Conservation (phyloP, 2,888 invertebrate species). For the Candidula unifasciata region DNA sequence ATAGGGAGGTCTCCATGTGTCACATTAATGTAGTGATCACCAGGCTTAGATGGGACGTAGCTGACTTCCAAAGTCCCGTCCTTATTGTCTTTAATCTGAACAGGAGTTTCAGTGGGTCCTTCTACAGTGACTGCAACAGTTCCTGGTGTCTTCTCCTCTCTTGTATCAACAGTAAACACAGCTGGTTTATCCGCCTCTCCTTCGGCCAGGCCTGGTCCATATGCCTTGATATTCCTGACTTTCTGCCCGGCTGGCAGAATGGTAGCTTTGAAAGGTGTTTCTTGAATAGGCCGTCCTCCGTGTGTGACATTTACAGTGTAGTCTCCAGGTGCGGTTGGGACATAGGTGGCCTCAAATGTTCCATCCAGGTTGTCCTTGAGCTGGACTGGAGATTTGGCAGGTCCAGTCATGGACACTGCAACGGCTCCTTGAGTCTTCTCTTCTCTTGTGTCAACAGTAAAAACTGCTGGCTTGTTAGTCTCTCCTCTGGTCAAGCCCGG, state of each 20-base stretch:
- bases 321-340: slow-evolving; percentile 75
- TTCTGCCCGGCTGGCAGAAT: slow-evolving; percentile 71
- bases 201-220: slow-evolving; percentile 76
- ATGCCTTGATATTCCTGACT: slow-evolving; percentile 73
- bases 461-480: slow-evolving; percentile 80
- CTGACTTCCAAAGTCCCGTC: slow-evolving; percentile 77
- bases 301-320: slow-evolving; percentile 77
- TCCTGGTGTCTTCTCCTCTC: not conserved
- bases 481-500: slow-evolving; percentile 80
- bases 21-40: slow-evolving; percentile 86
- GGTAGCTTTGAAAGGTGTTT: slow-evolving; percentile 76
- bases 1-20: slow-evolving; percentile 90
- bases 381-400: slow-evolving; percentile 76
- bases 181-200: not conserved
- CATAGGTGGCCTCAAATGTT: slow-evolving; percentile 76
- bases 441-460: slow-evolving; percentile 89
- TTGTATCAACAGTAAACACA: slow-evolving; percentile 3
- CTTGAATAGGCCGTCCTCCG: slow-evolving; percentile 75
- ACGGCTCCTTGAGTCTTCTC: slow-evolving; percentile 84
- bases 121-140: slow-evolving; percentile 70
- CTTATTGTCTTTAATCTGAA: slow-evolving; percentile 74
- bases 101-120: slow-evolving; percentile 77
- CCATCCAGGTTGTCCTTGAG: slow-evolving; percentile 61
- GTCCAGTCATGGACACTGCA: slow-evolving; percentile 76
- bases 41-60: slow-evolving; percentile 83